Percentiles rank a stretch among this genome's conserved stretches.
Evolutionary conservation across 2,797 vertebrate species (phyloP).

Genomic region (Agapornis canus): DNA sequence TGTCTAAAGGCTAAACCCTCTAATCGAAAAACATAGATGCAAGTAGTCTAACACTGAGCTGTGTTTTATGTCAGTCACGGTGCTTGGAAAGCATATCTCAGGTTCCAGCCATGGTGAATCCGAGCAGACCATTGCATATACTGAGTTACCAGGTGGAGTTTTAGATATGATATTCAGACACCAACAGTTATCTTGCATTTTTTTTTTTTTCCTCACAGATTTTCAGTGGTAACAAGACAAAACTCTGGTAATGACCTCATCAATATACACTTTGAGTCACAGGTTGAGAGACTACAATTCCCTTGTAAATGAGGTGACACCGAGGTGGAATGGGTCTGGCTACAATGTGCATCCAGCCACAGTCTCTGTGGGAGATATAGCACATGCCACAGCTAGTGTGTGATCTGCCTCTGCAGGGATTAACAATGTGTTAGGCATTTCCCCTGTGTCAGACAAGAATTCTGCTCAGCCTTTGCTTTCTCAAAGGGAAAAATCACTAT

Average conservation of each 20-base stretch:
- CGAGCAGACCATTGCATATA: not conserved
- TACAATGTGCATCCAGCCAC: not conserved
- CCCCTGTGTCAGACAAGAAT: not conserved
- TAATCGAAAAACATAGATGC: not conserved
- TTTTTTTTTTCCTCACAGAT: not conserved
- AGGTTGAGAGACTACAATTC: not conserved
- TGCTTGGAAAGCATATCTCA: not conserved
- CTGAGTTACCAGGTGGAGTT: not conserved
- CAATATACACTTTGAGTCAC: rapidly evolving
- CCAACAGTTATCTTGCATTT: not conserved
- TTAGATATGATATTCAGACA: not conserved
- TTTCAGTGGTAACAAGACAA: not conserved
- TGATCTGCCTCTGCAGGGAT: not conserved
- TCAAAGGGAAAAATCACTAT: not conserved
- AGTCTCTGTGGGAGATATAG: not conserved
- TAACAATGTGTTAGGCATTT: not conserved
- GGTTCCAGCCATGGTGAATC: not conserved
- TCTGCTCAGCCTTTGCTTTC: not conserved
- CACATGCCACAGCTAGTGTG: not conserved
- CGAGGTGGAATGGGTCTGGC: not conserved
- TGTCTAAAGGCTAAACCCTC: not conserved
- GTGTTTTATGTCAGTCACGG: not conserved
- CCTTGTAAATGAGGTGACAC: not conserved
- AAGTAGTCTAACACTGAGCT: not conserved
- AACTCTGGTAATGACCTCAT: not conserved